These are phyloP conservation scores for Drosophila micromelanica DNA, from an alignment of 1,140 invertebrate genomes.

Conservation along the genomic window DNA sequence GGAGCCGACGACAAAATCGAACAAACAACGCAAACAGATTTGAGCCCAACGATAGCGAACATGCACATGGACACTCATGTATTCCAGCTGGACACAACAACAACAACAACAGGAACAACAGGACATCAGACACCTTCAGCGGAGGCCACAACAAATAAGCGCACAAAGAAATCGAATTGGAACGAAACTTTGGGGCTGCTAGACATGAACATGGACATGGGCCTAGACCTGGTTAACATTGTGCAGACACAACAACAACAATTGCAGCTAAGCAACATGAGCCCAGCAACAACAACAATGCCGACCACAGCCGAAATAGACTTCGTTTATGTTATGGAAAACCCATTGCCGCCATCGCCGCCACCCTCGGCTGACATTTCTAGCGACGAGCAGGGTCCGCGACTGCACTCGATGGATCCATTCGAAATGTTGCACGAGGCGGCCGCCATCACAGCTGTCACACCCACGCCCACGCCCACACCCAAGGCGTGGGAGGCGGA, in stretches of 20 bases:
- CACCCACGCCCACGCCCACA: constrained; percentile 22
- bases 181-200: constrained; percentile 34
- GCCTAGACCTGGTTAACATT: constrained; percentile 43
- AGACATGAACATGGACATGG: constrained; percentile 44
- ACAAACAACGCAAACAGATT: constrained; percentile 63
- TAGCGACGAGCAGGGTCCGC: constrained; percentile 43
- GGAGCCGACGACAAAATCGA: constrained; percentile 39
- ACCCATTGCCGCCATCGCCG: constrained; percentile 71
- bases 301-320: constrained; percentile 59
- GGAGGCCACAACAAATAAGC: constrained; percentile 41
- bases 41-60: constrained; percentile 59
- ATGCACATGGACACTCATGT: constrained; percentile 34
- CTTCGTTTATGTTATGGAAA: constrained; percentile 75
- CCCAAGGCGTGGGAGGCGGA: constrained; percentile 10
- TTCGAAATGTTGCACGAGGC: constrained; percentile 57
- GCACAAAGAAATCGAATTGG: constrained; percentile 47
- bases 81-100: background rate
- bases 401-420: constrained; percentile 53
- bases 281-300: background rate
- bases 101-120: background rate
- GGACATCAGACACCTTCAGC: background rate
- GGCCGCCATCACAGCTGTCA: constrained; percentile 10
- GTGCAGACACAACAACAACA: constrained; percentile 22
- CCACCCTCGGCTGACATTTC: constrained; percentile 60
- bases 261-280: constrained; percentile 34